Conservation (phyloP, 2,888 invertebrate species). For the Eupithecia abbreviata region DNA sequence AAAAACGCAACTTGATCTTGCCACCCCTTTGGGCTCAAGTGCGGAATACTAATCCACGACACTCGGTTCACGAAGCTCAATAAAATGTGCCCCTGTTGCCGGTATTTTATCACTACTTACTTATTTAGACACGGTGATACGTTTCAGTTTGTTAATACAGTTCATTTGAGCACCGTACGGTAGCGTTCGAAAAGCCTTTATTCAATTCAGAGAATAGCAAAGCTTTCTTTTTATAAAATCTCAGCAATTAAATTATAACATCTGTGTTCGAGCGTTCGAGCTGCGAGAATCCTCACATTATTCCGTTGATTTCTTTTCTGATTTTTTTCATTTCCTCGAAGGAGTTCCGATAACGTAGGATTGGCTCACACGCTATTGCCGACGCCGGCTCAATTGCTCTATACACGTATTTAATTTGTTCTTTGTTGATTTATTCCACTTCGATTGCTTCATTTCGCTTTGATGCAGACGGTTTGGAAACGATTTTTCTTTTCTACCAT, state of each 20-base stretch:
- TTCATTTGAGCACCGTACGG: constrained; percentile 18
- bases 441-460: constrained; percentile 68
- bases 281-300: constrained; percentile 50
- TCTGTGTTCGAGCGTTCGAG: constrained; percentile 54
- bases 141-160: constrained; percentile 37
- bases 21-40: constrained; percentile 64
- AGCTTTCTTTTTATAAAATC: constrained; percentile 25
- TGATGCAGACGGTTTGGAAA: constrained; percentile 59
- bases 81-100: constrained; percentile 50
- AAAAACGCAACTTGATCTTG: constrained; percentile 74
- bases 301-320: constrained; percentile 52
- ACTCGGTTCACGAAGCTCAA: constrained; percentile 48
- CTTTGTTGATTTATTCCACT: constrained; percentile 72
- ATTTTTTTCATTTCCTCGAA: constrained; percentile 60
- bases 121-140: constrained; percentile 42
- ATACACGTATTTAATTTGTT: constrained; percentile 74
- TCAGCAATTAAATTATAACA: constrained; percentile 57
- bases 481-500: constrained; percentile 50
- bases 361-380: constrained; percentile 58
- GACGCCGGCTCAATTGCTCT: constrained; percentile 61
- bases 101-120: constrained; percentile 45
- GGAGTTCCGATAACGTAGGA: constrained; percentile 57
- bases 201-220: constrained; percentile 40
- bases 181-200: constrained; percentile 32
- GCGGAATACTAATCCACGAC: constrained; percentile 57